phyloP scores from a whole-genome alignment of 2,113 vertebrate genomes.

The Caretta caretta region DNA sequence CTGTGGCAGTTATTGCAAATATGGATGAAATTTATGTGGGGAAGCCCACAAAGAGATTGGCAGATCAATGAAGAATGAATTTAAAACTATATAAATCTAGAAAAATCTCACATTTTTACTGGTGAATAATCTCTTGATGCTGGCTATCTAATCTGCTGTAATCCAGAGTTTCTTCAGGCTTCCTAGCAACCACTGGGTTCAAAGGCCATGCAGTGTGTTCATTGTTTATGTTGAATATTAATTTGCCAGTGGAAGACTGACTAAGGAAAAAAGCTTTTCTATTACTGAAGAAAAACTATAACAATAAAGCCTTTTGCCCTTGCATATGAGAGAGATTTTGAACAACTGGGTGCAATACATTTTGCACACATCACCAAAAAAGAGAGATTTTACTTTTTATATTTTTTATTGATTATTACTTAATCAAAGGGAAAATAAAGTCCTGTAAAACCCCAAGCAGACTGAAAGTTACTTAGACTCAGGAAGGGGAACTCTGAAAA shows the following conservation, averaged over 20 bases:
- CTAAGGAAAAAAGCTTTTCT: constrained; percentile 31
- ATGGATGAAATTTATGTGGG: background rate
- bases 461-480: constrained; percentile 22
- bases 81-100: constrained; percentile 13
- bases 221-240: constrained; percentile 77
- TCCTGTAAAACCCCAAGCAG: background rate
- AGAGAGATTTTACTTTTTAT: background rate
- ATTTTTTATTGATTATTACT: constrained; percentile 24
- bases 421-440: constrained; percentile 38
- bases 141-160: constrained; percentile 67
- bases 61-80: constrained; percentile 42
- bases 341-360: constrained; percentile 27
- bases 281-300: constrained; percentile 48
- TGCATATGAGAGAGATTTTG: background rate
- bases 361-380: background rate
- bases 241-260: constrained; percentile 67
- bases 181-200: constrained; percentile 80
- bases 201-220: constrained; percentile 74
- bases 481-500: background rate
- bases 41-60: constrained; percentile 41
- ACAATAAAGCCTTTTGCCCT: constrained; percentile 44
- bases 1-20: constrained; percentile 39
- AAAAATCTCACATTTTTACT: constrained; percentile 44
- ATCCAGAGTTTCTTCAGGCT: constrained; percentile 70
- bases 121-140: constrained; percentile 61